These are phyloP conservation scores for Plodia interpunctella DNA, from an alignment of 1,140 invertebrate genomes.

Conservation along the genomic window DNA sequence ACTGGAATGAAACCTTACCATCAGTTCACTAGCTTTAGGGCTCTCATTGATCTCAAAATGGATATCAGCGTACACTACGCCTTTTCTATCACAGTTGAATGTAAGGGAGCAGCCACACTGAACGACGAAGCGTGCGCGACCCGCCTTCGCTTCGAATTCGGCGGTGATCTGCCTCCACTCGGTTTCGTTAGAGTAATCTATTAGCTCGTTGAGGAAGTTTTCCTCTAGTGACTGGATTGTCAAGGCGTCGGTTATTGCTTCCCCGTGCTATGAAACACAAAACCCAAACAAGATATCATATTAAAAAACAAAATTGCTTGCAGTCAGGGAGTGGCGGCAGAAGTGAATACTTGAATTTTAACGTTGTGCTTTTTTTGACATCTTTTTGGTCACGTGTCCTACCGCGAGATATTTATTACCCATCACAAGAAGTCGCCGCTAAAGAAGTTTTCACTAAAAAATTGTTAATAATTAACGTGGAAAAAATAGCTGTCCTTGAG, in stretches of 20 bases:
- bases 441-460: too few species aligned
- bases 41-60: slow-evolving; percentile 27
- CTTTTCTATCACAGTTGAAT: slow-evolving; percentile 22
- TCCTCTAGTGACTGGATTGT: slow-evolving; percentile 44
- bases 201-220: slow-evolving; percentile 40
- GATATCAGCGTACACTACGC: slow-evolving; percentile 32
- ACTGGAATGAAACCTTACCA: slow-evolving; percentile 29
- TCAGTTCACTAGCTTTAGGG: slow-evolving; percentile 23
- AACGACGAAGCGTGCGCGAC: slow-evolving; percentile 29
- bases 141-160: slow-evolving; percentile 18
- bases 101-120: slow-evolving; percentile 30
- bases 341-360: too few species aligned
- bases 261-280: slow-evolving; percentile 29
- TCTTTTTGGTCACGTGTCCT: too few species aligned
- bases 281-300: too few species aligned
- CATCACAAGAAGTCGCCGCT: too few species aligned
- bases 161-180: slow-evolving; percentile 26
- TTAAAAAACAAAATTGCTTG: too few species aligned
- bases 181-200: slow-evolving; percentile 40
- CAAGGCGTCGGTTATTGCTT: slow-evolving; percentile 26
- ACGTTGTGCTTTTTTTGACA: too few species aligned
- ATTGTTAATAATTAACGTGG: too few species aligned
- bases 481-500: too few species aligned
- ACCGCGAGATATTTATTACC: too few species aligned
- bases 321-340: too few species aligned